These are phyloP conservation scores for Pedionomus torquatus DNA, from an alignment of 2,113 vertebrate species.

Conservation along the genomic window DNA sequence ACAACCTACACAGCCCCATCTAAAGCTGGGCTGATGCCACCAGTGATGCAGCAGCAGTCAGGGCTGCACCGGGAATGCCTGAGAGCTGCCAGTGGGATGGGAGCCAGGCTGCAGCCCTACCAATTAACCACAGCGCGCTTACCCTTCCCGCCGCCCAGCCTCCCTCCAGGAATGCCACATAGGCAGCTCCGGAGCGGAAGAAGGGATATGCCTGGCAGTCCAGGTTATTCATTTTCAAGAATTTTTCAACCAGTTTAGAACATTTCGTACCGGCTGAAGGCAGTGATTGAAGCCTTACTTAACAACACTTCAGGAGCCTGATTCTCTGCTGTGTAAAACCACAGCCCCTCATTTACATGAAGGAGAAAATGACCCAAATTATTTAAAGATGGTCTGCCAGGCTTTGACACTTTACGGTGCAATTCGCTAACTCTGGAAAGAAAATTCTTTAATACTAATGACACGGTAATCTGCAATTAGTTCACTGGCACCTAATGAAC, in stretches of 20 bases:
- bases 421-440: neutral
- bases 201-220: neutral
- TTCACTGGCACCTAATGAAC: neutral
- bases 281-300: neutral
- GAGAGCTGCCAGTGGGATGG: neutral
- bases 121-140: neutral
- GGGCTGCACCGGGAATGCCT: neutral
- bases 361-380: neutral
- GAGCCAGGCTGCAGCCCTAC: neutral
- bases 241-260: neutral
- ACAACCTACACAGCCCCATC: neutral
- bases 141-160: fast-evolving
- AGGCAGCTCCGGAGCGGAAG: neutral
- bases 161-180: neutral
- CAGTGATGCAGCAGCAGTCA: conserved; percentile 8
- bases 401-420: neutral
- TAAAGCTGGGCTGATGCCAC: conserved; percentile 40
- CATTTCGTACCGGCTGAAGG: fast-evolving
- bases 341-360: neutral
- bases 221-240: neutral
- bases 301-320: neutral
- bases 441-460: neutral
- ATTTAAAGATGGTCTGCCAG: neutral
- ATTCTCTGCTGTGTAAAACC: neutral
- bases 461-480: conserved; percentile 3